Evolutionary conservation across 2,888 invertebrate species (phyloP), one percentile per base, ranked within the genome.

Genomic region (Hyles lineata): DNA sequence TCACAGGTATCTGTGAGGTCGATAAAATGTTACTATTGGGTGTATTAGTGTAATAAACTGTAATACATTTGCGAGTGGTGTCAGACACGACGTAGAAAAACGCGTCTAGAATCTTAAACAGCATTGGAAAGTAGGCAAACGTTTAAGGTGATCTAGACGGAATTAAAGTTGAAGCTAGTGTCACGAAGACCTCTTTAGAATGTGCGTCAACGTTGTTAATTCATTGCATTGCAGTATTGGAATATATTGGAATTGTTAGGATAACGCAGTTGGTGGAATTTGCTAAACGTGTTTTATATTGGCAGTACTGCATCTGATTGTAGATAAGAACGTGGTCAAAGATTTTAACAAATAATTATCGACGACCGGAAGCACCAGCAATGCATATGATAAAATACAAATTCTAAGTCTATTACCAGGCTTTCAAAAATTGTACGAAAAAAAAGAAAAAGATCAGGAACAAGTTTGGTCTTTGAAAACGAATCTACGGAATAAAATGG

Each of bases 101-200:
- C 55, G 55, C 67, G 50, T 23, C 23, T 67, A 67, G 67, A 67
- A 67, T 67, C 43, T 21, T 23, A 67, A 67, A 67, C 43, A 23
- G 21, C 11, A 43, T 67, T 67, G 67, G 67, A 67, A 67, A 67
- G 67, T 43, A 23, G 67, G 50, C 50, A 17, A 67, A 43, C 67
- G 67, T 50, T 67, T 67, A 50, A 67, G 67, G 67, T 67, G 50
- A 50, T 67, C 67, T 67, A 67, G 67, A 67, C 67, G 67, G 43
- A 67, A 50, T 67, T 43, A 7, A 23, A 67, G 67, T 67, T 23
- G 67, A 67, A 50, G 67, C 23, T 11, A 43, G 43, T 67, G 43
- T 67, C 67, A 43, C 43, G 67, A 43, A 67, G 67, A 50, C 67
- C 50, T 67, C 67, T 23, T 50, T 67, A 23, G 15, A 43, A 11